Percentiles rank a stretch among this genome's conserved stretches.
phyloP scores from a whole-genome alignment of 2,888 invertebrate species.

The Rotaria socialis region DNA sequence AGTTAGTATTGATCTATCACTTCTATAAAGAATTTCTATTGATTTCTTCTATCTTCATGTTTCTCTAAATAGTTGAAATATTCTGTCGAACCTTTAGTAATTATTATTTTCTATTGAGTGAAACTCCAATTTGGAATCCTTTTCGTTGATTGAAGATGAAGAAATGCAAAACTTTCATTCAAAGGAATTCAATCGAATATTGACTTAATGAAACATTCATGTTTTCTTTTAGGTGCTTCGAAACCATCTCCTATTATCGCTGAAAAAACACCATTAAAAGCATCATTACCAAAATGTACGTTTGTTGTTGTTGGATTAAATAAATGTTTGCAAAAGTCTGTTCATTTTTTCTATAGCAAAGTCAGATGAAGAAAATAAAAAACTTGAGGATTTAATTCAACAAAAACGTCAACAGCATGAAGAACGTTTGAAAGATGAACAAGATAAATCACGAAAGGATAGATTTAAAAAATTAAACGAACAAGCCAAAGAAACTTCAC shows the following conservation, averaged over 20 bases:
- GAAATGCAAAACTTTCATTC: no score
- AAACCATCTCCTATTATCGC: neutral
- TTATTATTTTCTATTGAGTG: no score
- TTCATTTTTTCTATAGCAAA: neutral
- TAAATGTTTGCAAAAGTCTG: neutral
- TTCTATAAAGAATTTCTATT: no score
- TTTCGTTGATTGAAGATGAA: no score
- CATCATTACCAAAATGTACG: neutral
- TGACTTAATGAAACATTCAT: no score
- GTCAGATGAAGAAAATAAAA: neutral
- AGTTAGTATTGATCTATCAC: neutral
- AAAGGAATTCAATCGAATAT: no score
- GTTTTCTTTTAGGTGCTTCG: neutral
- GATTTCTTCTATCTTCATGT: no score
- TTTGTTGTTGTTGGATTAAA: neutral
- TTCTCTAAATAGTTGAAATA: no score
- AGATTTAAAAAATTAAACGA: neutral
- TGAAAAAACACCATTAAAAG: neutral
- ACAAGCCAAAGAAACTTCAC: neutral
- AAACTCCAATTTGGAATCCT: no score
- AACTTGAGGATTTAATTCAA: constrained; percentile 11
- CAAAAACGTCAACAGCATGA: constrained; percentile 30
- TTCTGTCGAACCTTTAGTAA: no score
- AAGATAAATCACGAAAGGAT: neutral
- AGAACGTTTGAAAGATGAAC: constrained; percentile 17